phyloP scores from a whole-genome alignment of 2,113 vertebrate species.

The rat (Rattus norvegicus) region GRCr8 NC_086032.1:43252501-43253000 shows the following conservation, averaged over 20 bases:
- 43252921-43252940: background rate
- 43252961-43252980: background rate
- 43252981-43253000: background rate
- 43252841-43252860: background rate
- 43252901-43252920: background rate
- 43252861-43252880: background rate
- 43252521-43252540: background rate
- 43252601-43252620: background rate
- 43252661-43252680: background rate
- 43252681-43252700: background rate
- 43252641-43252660: background rate
- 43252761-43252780: background rate
- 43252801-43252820: background rate
- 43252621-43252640: background rate
- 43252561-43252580: background rate
- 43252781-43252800: background rate
- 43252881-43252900: background rate
- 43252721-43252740: fast-evolving
- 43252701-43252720: background rate
- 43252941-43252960: background rate
- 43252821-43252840: background rate
- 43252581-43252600: background rate
- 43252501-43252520: background rate
- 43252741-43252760: background rate
- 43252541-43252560: background rate